Evolutionary conservation across 2,888 invertebrate species (phyloP).

Genomic region (Lordiphosa andalusiaca): DNA sequence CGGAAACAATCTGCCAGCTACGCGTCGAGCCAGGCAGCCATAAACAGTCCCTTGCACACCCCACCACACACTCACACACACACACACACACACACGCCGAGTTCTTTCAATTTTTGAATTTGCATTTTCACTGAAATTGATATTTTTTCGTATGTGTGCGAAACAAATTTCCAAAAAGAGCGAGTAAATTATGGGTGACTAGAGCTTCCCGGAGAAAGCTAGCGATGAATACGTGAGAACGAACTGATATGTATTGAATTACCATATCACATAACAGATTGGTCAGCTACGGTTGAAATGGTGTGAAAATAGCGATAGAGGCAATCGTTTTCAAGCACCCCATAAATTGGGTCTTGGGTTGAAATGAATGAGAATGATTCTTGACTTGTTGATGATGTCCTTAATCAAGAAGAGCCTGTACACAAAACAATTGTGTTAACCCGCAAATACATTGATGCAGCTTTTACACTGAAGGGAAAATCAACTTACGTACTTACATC

Average conservation of each 20-base stretch:
- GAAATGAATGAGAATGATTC: no score
- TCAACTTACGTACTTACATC: no score
- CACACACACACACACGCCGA: neutral
- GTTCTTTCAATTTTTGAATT: slow-evolving; percentile 47
- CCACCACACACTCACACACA: neutral
- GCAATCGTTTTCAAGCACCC: no score
- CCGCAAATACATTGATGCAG: no score
- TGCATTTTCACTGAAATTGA: slow-evolving; percentile 71
- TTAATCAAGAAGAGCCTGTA: no score
- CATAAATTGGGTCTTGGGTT: no score
- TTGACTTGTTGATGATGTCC: no score
- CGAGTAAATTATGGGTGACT: slow-evolving; percentile 62
- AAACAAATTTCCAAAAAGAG: slow-evolving; percentile 44
- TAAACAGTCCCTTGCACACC: slow-evolving; percentile 41
- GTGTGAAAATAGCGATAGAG: no score
- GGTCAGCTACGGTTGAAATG: neutral
- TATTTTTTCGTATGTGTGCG: slow-evolving; percentile 42
- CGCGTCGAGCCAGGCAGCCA: slow-evolving; percentile 69
- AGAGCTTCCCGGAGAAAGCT: slow-evolving; percentile 31
- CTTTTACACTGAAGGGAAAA: no score
- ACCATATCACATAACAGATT: neutral
- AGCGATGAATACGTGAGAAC: neutral
- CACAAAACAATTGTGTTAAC: no score
- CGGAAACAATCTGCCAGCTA: slow-evolving; percentile 71
- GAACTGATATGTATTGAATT: neutral